phyloP scores from a whole-genome alignment of 2,888 invertebrate genomes.

The Mechanitis mazaeus region DNA sequence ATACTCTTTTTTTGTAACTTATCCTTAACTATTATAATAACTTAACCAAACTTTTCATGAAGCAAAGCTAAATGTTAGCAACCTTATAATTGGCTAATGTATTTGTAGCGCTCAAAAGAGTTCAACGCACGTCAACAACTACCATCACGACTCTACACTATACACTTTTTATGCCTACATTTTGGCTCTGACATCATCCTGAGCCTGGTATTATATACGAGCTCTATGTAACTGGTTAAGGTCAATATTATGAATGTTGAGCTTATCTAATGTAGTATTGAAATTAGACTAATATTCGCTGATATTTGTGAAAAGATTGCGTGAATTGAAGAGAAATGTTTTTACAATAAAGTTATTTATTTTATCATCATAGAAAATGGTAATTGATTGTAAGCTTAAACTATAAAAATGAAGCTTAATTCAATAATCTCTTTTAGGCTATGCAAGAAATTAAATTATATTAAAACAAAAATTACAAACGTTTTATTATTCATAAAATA shows the following conservation, averaged over 20 bases:
- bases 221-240: slow-evolving; percentile 17
- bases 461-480: too few species aligned
- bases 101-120: slow-evolving; percentile 66
- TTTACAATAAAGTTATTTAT: too few species aligned
- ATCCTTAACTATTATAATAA: background rate
- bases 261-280: background rate
- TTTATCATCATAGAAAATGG: background rate
- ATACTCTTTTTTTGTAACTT: too few species aligned
- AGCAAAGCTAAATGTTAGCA: slow-evolving; percentile 48
- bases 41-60: slow-evolving; percentile 19
- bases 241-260: slow-evolving; percentile 12
- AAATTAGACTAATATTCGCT: background rate
- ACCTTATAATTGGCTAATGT: slow-evolving; percentile 63
- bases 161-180: slow-evolving; percentile 58
- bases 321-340: background rate
- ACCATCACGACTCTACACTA: slow-evolving; percentile 66
- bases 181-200: slow-evolving; percentile 72
- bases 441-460: background rate
- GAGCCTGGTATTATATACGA: slow-evolving; percentile 16
- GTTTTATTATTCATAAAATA: too few species aligned
- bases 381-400: background rate
- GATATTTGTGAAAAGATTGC: background rate
- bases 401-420: background rate
- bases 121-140: slow-evolving; percentile 71
- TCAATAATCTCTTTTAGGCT: background rate